Percentiles rank a stretch among this genome's conserved stretches.
Conservation (phyloP, 2,113 vertebrate species). For the Zeus faber region DNA sequence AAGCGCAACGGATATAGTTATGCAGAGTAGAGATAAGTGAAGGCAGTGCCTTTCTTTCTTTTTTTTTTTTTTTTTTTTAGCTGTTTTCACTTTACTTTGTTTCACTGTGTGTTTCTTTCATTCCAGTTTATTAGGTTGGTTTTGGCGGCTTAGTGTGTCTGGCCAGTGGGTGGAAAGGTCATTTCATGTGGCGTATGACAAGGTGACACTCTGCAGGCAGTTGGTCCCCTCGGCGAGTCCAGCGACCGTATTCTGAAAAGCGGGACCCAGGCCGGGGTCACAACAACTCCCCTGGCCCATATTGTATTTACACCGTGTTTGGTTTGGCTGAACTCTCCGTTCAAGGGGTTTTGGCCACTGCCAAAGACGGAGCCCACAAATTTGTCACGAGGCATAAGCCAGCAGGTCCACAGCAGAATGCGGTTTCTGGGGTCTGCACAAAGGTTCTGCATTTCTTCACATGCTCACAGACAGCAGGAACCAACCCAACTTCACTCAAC, state of each 20-base stretch:
- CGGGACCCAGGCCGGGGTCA: constrained; percentile 52
- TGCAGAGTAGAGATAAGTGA: too few relatives aligned
- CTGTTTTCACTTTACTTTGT: constrained; percentile 31
- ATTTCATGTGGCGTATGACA: constrained; percentile 22
- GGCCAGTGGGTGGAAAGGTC: constrained; percentile 10
- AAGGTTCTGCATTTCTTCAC: constrained; percentile 47
- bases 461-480: constrained; percentile 30
- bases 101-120: constrained; percentile 28
- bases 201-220: constrained; percentile 31
- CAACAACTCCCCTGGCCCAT: constrained; percentile 28
- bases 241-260: constrained; percentile 25
- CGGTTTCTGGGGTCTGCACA: constrained; percentile 57
- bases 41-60: too few relatives aligned
- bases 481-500: constrained; percentile 17
- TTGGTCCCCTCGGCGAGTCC: constrained; percentile 12
- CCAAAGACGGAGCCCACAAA: constrained; percentile 51
- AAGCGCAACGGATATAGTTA: too few relatives aligned
- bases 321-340: constrained; percentile 68
- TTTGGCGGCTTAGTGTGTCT: constrained; percentile 17
- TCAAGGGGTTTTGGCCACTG: constrained; percentile 45
- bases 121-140: constrained; percentile 27
- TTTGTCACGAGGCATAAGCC: constrained; percentile 60
- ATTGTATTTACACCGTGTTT: constrained; percentile 39
- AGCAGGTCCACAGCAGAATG: constrained; percentile 34
- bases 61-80: constrained; percentile 25